phyloP scores from a whole-genome alignment of 2,113 vertebrate genomes.

The Menura novaehollandiae region DNA sequence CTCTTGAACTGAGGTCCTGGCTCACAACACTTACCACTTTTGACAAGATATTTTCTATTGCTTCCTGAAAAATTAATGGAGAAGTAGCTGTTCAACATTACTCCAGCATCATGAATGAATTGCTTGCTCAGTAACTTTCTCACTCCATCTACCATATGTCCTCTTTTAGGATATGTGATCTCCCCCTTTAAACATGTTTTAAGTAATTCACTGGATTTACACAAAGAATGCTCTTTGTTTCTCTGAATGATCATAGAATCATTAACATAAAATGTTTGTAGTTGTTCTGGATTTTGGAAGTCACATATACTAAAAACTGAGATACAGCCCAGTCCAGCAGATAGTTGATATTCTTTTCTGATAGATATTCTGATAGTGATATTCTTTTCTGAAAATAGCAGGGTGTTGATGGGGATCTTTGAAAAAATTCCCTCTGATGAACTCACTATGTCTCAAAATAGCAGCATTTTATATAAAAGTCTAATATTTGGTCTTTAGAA shows the following conservation, averaged over 20 bases:
- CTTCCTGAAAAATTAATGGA: background rate
- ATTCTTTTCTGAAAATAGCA: background rate
- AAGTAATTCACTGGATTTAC: background rate
- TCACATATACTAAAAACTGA: background rate
- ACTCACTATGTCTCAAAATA: background rate
- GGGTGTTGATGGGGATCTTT: background rate
- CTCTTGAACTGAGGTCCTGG: background rate
- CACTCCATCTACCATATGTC: background rate
- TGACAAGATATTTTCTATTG: background rate
- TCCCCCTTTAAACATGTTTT: background rate
- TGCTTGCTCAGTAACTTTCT: background rate
- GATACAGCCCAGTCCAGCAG: background rate
- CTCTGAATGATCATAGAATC: background rate
- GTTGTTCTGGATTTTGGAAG: background rate
- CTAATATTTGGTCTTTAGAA: background rate
- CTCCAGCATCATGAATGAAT: background rate
- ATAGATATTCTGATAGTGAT: accelerated
- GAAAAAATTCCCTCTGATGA: background rate
- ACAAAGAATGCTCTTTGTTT: background rate
- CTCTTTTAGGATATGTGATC: background rate
- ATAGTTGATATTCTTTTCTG: background rate
- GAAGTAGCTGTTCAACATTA: background rate
- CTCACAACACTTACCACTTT: background rate
- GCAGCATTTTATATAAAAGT: background rate
- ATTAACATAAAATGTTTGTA: background rate